Conservation (phyloP, 1,140 invertebrate genomes). For the Drosophila saltans region DNA sequence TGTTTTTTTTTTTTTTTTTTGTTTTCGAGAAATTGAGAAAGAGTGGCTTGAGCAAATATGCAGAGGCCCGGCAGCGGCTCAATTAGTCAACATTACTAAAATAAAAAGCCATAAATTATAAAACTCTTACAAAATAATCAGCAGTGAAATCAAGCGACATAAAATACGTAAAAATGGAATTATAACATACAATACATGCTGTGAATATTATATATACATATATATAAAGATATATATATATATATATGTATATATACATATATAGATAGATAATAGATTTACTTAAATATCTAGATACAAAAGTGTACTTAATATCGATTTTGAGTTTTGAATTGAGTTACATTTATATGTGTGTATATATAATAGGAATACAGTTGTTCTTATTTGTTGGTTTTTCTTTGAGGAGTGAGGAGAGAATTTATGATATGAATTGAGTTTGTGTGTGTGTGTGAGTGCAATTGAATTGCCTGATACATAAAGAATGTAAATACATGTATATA, state of each 20-base stretch:
- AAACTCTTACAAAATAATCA: constrained; percentile 7
- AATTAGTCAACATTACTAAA: constrained; percentile 6
- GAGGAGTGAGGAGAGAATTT: constrained; percentile 53
- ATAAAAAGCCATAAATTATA: not conserved
- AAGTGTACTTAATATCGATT: constrained; percentile 11
- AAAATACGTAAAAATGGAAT: constrained; percentile 1
- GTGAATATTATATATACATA: constrained; percentile 6
- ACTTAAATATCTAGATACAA: constrained; percentile 8
- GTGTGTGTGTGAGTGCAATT: constrained; percentile 42
- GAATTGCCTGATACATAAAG: constrained; percentile 43
- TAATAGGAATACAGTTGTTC: constrained; percentile 74
- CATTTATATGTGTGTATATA: constrained; percentile 17
- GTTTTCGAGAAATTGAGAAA: not conserved
- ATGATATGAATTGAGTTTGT: constrained; percentile 57
- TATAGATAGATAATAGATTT: not conserved
- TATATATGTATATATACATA: not conserved
- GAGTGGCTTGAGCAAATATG: constrained; percentile 1
- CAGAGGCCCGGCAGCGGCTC: not conserved
- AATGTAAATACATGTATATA: constrained; percentile 32
- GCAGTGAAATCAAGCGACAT: constrained; percentile 3
- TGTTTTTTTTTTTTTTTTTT: not conserved
- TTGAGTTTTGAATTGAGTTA: constrained; percentile 9
- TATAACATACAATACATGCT: constrained; percentile 12
- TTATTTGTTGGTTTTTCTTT: constrained; percentile 40
- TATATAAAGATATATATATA: not conserved